Base-by-base conservation (phyloP, 2,888 invertebrate genomes). In the Automeris io region DNA sequence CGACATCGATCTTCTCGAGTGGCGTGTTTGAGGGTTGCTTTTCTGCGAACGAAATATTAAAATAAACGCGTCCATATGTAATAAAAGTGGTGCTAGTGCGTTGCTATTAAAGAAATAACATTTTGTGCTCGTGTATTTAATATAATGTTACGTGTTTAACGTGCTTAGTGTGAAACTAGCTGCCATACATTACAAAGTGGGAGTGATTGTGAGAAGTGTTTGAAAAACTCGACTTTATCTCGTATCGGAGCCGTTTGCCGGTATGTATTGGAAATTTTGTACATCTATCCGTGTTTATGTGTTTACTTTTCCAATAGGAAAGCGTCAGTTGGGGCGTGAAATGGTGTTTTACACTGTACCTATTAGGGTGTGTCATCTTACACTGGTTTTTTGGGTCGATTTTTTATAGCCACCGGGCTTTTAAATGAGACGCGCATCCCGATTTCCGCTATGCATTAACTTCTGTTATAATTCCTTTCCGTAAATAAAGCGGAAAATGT, bases 1-100 rank as follows among this genome's bases (percentile, higher is more conserved):
- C 72, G 76, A 82, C 83, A 85, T 86, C 82, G 85, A 85, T 86
- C 70, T 75, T 61, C 67, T 69, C 68, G 70, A 72, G 79, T 72
- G 63, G 75, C 70, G 77, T 71, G 70, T 63, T 51, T 60, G 68
- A 62, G 63, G 63, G 58, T 59, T 59, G 60, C 54, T 65, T 73
- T 73, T 72, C 70, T 66, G 67, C 75, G 74, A 76, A 71, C 74
- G 73, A 80, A 80, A 62, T 71, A 69, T 57, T 61, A 63, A 68
- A 73, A 76, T 66, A 70, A 71, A 63, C 68, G 70, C 71, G 61
- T 67, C 64, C 56, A 53, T 62, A 69, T 75, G 80, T 73, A 57
- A 83, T 83, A 82, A 73, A 64, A 70, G 72, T 73, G 72, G 82
- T 83, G 82, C 75, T 80, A 77, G 83, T 83, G 83, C 71, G 63